Conservation (phyloP, 2,888 invertebrate genomes). For the Mechanitis messenoides region DNA sequence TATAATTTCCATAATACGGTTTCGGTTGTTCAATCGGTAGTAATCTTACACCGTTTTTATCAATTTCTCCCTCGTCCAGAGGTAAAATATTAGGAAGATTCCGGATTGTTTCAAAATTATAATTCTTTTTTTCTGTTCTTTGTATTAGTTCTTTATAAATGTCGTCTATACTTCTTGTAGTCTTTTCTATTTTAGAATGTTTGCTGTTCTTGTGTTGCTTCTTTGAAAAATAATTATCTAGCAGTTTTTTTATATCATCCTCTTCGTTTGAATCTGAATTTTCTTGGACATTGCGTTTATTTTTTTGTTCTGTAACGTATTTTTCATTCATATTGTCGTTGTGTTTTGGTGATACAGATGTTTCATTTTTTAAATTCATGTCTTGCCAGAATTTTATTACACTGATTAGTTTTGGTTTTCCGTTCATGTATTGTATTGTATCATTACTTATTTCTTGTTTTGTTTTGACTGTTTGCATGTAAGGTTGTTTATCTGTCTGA, state of each 20-base stretch:
- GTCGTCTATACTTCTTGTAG: slow-evolving; percentile 2
- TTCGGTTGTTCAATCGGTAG: not conserved
- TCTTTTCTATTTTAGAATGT: not conserved
- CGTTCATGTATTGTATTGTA: slow-evolving; percentile 22
- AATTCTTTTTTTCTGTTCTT: not conserved
- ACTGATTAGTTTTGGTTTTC: slow-evolving; percentile 34
- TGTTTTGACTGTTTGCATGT: slow-evolving; percentile 15
- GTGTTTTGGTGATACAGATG: not conserved
- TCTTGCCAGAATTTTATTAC: slow-evolving; percentile 38
- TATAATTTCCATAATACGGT: not conserved
- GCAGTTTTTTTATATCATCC: slow-evolving; percentile 15
- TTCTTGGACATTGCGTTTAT: slow-evolving; percentile 14
- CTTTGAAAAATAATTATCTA: slow-evolving; percentile 12
- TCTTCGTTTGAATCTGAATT: slow-evolving; percentile 10
- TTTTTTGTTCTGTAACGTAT: slow-evolving; percentile 13
- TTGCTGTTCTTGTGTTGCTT: slow-evolving; percentile 5
- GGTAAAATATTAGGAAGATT: not conserved
- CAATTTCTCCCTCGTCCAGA: not conserved
- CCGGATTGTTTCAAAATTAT: not conserved
- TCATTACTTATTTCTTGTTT: slow-evolving; percentile 18
- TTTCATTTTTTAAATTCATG: slow-evolving; percentile 11
- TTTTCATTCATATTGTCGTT: slow-evolving; percentile 1
- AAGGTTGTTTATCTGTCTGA: not conserved
- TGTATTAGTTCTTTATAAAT: not conserved
- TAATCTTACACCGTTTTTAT: not conserved